Base-by-base conservation (phyloP, 1,140 invertebrate genomes). In the Drusus annulatus region DNA sequence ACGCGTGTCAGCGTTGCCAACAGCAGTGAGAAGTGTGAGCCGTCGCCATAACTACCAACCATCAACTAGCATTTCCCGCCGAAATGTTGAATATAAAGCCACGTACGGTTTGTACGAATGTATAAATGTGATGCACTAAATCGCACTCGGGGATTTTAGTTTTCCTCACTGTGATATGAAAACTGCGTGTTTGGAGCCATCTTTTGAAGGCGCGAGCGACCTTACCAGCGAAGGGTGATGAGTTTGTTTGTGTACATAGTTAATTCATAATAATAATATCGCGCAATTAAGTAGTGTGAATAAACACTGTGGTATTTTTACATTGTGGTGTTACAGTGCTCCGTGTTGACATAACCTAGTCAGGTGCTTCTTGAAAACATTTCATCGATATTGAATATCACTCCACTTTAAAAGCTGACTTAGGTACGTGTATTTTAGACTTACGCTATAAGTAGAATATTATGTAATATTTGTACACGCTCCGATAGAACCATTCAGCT, bases 1-100 rank as follows among this genome's bases (percentile, higher is more conserved):
- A 56, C 54, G 52, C 54, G 50, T 16, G 68, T 21, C 74, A 76
- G 56, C 10, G 31, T 62, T 60, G 74, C 74, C 74, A 76, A 45
- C 74, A 31, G 36, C 19, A 76, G 56, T 13, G 50, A 6, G 31
- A 50, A 45, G 23, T 16, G 36, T 45, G 71, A 7, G 10, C n/a
- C 60, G 62, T 51, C 5, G 54, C 52, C 56, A 36, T 60, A 60
- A 62, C 17, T 28, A 36, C 74, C 51, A 60, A 62, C 17, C 16
- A 36, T 56, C 51, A n/a, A n/a, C n/a, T n/a, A n/a, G n/a, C n/a
- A 16, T 52, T 80, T 80, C 79, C 79, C 79, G 79, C 79, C 74
- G 63, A 80, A 80, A 80, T 60, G 79, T 58, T 52, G 74, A 80
- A 71, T 78, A 65, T 69, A 69, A 68, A 78, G 65, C 54, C 76